phyloP scores from a whole-genome alignment of 2,888 invertebrate genomes.

The Synanthedon myopaeformis region DNA sequence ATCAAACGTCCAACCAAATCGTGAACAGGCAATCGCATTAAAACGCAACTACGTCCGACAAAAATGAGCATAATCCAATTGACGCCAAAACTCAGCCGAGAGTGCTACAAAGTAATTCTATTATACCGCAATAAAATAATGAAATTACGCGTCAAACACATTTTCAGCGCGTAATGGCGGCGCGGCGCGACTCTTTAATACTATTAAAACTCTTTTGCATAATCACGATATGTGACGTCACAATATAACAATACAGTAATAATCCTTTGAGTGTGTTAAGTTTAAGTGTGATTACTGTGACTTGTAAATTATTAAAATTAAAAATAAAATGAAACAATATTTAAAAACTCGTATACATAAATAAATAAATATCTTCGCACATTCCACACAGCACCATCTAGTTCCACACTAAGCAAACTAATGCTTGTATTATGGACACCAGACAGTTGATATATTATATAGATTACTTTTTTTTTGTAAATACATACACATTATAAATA shows the following conservation, averaged over 20 bases:
- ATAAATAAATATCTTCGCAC: too few relatives aligned
- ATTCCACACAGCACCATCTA: too few relatives aligned
- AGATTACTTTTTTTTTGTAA: too few relatives aligned
- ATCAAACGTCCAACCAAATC: not conserved
- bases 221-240: conserved; percentile 33
- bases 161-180: conserved; percentile 39
- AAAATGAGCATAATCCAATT: conserved; percentile 27
- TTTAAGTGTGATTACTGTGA: too few relatives aligned
- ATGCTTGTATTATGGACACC: too few relatives aligned
- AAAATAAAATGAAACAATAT: too few relatives aligned
- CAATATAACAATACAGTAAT: not conserved
- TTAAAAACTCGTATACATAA: too few relatives aligned
- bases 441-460: too few relatives aligned
- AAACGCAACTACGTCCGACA: conserved; percentile 7
- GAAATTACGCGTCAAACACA: conserved; percentile 59
- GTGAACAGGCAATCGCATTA: not conserved
- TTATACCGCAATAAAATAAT: conserved; percentile 56
- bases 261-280: too few relatives aligned
- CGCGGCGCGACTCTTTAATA: conserved; percentile 30
- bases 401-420: too few relatives aligned
- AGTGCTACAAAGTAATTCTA: conserved; percentile 37
- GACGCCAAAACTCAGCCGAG: conserved; percentile 27
- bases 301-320: too few relatives aligned
- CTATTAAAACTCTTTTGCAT: conserved; percentile 56
- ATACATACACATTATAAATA: too few relatives aligned